Evolutionary conservation across 2,888 invertebrate genomes (phyloP).

Genomic region (Phytoseiulus persimilis): DNA sequence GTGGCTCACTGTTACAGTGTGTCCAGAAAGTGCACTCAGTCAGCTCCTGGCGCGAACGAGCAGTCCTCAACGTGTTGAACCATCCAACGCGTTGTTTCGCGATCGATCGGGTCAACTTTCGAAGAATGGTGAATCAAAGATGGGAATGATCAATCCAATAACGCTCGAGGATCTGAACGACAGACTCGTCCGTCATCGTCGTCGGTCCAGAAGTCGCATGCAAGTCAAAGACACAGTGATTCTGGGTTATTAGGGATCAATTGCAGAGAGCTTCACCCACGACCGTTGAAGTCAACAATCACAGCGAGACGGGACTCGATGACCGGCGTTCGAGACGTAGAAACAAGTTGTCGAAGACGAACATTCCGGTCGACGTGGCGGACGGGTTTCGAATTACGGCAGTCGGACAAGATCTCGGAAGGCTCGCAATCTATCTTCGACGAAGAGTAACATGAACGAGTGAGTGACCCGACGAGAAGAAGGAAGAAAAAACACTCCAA

Average conservation of each 20-base stretch:
- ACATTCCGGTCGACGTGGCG: background rate
- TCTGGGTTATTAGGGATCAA: too few species aligned
- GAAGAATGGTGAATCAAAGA: too few species aligned
- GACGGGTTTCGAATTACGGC: background rate
- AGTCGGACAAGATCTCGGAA: background rate
- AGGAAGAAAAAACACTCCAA: background rate
- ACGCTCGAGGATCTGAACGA: too few species aligned
- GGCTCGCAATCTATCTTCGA: background rate
- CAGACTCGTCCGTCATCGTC: too few species aligned
- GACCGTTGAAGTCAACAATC: background rate
- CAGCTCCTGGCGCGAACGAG: too few species aligned
- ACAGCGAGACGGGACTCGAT: background rate
- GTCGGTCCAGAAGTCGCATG: too few species aligned
- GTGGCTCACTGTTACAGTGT: background rate
- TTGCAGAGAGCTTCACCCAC: too few species aligned
- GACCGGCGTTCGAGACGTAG: background rate
- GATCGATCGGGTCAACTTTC: too few species aligned
- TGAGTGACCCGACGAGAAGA: background rate
- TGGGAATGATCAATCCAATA: too few species aligned
- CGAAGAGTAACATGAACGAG: background rate
- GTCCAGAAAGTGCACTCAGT: background rate
- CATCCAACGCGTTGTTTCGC: too few species aligned
- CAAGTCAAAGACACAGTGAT: too few species aligned
- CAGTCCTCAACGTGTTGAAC: too few species aligned
- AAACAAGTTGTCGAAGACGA: background rate